phyloP scores from a whole-genome alignment of 2,797 vertebrate genomes.

The Triplophysa bombifrons region DNA sequence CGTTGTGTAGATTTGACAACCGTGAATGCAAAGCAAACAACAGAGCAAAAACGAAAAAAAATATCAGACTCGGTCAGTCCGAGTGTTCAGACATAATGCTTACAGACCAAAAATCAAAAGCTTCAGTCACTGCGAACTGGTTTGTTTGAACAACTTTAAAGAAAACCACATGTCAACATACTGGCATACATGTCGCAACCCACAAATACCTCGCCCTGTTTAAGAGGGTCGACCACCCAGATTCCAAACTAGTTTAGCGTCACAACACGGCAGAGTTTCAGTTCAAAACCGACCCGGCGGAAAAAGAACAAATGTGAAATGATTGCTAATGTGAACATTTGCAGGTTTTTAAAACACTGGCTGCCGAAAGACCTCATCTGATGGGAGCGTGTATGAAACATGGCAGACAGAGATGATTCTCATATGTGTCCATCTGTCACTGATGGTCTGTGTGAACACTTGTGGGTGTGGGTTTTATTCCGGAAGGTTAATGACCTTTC shows the following conservation, averaged over 20 bases:
- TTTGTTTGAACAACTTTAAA: background rate
- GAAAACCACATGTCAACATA: background rate
- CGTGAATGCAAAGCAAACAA: too few relatives aligned
- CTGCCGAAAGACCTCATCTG: background rate
- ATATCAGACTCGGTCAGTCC: too few relatives aligned
- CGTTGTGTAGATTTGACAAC: too few relatives aligned
- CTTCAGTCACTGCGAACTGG: background rate
- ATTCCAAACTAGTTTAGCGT: conserved; percentile 17
- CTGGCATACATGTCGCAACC: background rate
- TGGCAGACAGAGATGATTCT: background rate
- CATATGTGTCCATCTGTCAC: conserved; percentile 33
- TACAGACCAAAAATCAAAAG: too few relatives aligned
- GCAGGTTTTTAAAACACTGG: background rate
- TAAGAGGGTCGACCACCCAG: background rate
- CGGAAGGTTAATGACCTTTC: conserved; percentile 60
- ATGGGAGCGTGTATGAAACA: background rate
- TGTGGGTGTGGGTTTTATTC: background rate
- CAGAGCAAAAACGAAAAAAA: too few relatives aligned
- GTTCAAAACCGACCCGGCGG: background rate
- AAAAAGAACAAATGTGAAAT: background rate
- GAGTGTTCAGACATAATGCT: too few relatives aligned
- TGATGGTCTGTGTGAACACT: background rate
- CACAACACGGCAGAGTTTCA: conserved; percentile 57
- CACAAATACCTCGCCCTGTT: background rate
- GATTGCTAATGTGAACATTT: background rate